Conservation (phyloP, 2,888 invertebrate species). For the Amphipyra tragopoginis region DNA sequence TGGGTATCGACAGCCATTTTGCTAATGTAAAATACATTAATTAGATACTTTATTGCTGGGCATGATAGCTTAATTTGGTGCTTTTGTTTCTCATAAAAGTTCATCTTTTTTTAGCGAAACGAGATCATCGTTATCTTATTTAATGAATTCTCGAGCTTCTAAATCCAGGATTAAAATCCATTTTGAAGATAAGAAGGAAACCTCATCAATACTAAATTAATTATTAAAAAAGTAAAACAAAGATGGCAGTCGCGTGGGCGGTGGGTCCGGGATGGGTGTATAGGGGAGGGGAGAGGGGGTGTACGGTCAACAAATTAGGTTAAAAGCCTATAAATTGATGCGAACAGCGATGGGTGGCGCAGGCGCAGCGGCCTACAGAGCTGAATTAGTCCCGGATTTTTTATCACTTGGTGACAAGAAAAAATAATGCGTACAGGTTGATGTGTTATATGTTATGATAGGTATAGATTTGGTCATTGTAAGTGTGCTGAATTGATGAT, state of each 20-base stretch:
- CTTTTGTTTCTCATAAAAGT: constrained; percentile 70
- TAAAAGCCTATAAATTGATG: constrained; percentile 89
- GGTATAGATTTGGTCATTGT: background rate
- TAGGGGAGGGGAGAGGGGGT: constrained; percentile 48
- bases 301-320: constrained; percentile 86
- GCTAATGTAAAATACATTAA: constrained; percentile 85
- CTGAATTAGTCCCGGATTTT: constrained; percentile 87
- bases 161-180: constrained; percentile 74
- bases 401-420: constrained; percentile 87
- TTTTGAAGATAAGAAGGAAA: constrained; percentile 70
- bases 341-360: constrained; percentile 86
- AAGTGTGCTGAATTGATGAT: background rate
- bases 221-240: constrained; percentile 72
- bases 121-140: constrained; percentile 68
- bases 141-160: constrained; percentile 72
- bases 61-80: constrained; percentile 83
- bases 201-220: constrained; percentile 75
- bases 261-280: constrained; percentile 55
- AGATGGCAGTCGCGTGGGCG: constrained; percentile 72
- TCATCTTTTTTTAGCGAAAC: constrained; percentile 69
- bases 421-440: constrained; percentile 79
- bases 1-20: constrained; percentile 78
- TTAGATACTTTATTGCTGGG: constrained; percentile 79
- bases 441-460: constrained; percentile 26
- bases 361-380: constrained; percentile 77